phyloP scores from a whole-genome alignment of 1,140 invertebrate species.

The Anthonomus grandis region DNA sequence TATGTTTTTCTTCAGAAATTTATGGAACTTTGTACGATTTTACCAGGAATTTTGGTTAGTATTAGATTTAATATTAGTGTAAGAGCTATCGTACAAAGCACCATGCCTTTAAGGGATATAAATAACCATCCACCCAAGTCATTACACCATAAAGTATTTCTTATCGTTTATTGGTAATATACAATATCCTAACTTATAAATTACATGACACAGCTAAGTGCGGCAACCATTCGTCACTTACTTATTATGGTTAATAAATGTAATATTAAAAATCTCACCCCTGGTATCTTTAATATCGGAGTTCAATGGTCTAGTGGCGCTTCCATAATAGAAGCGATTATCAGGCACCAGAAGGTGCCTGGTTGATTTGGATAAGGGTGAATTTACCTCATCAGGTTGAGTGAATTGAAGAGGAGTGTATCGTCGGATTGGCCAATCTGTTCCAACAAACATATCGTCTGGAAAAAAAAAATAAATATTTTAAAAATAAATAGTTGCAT shows the following conservation, averaged over 20 bases:
- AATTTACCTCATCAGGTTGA: slow-evolving; percentile 71
- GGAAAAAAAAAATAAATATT: slow-evolving; percentile 1
- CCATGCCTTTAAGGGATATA: not conserved
- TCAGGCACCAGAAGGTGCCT: slow-evolving; percentile 73
- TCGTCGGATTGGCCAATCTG: slow-evolving; percentile 68
- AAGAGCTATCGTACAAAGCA: slow-evolving; percentile 10
- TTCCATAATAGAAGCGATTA: slow-evolving; percentile 65
- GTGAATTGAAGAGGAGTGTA: slow-evolving; percentile 77
- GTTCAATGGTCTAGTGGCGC: slow-evolving; percentile 25
- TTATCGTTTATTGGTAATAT: not conserved
- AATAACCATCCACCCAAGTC: slow-evolving; percentile 2
- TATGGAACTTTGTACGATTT: slow-evolving; percentile 15
- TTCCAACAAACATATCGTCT: slow-evolving; percentile 56
- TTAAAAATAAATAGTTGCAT: too few relatives aligned
- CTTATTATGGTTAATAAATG: not conserved
- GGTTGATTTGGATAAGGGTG: slow-evolving; percentile 74
- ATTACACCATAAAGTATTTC: not conserved
- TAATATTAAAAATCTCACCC: slow-evolving; percentile 23
- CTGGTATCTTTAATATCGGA: slow-evolving; percentile 22
- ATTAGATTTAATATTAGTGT: not conserved
- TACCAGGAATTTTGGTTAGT: not conserved
- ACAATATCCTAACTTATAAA: not conserved
- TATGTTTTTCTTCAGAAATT: slow-evolving; percentile 4
- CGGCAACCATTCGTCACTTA: not conserved
- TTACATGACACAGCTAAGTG: slow-evolving; percentile 5